Evolutionary conservation across 2,113 vertebrate genomes (phyloP).

Genomic region (Tachycineta bicolor): DNA sequence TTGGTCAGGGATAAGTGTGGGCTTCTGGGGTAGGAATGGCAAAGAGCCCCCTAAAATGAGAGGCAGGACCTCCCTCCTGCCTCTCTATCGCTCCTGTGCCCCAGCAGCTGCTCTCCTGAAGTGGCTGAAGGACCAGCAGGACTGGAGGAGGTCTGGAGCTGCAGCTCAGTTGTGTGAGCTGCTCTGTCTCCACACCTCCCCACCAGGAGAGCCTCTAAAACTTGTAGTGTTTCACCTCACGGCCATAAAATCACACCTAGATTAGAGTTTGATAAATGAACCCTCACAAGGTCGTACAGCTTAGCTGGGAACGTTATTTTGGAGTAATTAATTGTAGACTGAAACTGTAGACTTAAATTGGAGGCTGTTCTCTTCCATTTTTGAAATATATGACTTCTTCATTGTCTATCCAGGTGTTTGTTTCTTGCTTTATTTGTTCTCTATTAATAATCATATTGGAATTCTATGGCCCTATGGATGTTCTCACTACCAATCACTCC

Average conservation of each 20-base stretch:
- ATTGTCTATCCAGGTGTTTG: neutral
- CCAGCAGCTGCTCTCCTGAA: neutral
- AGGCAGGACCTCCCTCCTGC: neutral
- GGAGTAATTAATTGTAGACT: neutral
- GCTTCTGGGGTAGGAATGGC: neutral
- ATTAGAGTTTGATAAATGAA: neutral
- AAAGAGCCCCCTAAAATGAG: rapidly evolving
- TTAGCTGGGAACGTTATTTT: neutral
- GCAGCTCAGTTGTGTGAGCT: neutral
- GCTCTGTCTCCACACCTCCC: neutral
- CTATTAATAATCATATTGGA: neutral
- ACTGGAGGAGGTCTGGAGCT: neutral
- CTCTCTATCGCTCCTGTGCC: too few species aligned
- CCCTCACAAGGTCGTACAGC: neutral
- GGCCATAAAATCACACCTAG: neutral
- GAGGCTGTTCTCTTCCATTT: neutral
- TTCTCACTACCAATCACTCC: neutral
- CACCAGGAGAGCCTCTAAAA: neutral
- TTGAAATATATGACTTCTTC: neutral
- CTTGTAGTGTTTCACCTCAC: neutral
- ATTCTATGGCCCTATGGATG: neutral
- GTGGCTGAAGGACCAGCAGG: neutral
- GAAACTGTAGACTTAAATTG: neutral
- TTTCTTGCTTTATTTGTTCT: neutral
- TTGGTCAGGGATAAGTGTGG: rapidly evolving